Percentiles rank a stretch among this genome's conserved stretches.
These are phyloP conservation scores for Phalacrocorax carbo DNA, from an alignment of 2,113 vertebrate genomes.

Conservation along the genomic window DNA sequence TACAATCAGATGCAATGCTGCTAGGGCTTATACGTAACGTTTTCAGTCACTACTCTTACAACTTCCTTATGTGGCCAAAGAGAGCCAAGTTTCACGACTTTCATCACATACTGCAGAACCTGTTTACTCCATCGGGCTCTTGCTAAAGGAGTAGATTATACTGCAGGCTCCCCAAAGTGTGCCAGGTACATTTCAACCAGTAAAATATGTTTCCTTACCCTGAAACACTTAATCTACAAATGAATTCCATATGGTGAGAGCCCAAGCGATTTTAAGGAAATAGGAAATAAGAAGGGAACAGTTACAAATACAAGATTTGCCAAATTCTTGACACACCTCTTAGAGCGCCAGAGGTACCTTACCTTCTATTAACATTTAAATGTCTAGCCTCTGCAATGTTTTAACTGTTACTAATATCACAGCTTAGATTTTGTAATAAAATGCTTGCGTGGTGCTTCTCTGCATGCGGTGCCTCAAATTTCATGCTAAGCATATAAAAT, in stretches of 20 bases:
- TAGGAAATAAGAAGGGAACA: neutral
- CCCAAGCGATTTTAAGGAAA: neutral
- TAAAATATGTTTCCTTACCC: neutral
- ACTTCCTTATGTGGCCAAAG: neutral
- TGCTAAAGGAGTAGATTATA: neutral
- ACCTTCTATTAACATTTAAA: neutral
- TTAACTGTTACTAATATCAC: neutral
- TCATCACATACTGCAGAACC: neutral
- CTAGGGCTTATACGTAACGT: neutral
- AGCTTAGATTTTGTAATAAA: neutral
- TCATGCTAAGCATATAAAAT: neutral
- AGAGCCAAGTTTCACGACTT: neutral
- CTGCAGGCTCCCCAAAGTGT: neutral
- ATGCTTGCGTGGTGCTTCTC: neutral
- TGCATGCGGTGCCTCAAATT: neutral
- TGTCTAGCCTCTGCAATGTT: neutral
- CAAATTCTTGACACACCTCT: neutral
- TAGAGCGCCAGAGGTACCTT: neutral
- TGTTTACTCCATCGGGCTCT: neutral
- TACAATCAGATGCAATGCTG: neutral
- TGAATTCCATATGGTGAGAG: neutral
- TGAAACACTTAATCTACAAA: neutral
- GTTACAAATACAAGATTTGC: neutral
- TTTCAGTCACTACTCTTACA: neutral
- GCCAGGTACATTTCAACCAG: neutral